These are phyloP conservation scores for Hydrochoerus hydrochaeris DNA, from an alignment of 2,113 vertebrate species.

Conservation along the genomic window DNA sequence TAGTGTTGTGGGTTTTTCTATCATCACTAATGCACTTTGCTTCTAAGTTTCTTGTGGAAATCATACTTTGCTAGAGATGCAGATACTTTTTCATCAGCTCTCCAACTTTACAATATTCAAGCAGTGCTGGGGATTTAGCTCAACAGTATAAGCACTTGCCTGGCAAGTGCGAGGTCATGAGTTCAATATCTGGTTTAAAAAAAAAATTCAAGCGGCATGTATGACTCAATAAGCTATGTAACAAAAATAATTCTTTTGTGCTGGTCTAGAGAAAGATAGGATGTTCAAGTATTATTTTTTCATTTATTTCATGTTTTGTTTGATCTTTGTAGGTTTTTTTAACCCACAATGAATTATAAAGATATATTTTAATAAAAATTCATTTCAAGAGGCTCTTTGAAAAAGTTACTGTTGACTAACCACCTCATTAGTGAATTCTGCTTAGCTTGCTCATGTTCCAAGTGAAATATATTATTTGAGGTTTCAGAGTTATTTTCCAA, in stretches of 20 bases:
- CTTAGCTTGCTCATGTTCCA: background rate
- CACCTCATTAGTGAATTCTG: constrained; percentile 19
- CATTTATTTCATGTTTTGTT: constrained; percentile 1
- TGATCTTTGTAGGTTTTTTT: background rate
- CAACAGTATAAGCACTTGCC: too few species aligned
- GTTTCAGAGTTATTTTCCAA: background rate
- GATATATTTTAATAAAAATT: constrained; percentile 40
- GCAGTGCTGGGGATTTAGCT: too few species aligned
- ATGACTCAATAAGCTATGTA: background rate
- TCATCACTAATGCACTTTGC: background rate
- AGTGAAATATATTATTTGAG: background rate
- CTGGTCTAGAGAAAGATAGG: background rate
- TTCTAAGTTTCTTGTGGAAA: constrained; percentile 44
- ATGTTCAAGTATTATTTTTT: background rate
- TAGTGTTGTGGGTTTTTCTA: background rate
- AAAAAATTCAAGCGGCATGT: background rate
- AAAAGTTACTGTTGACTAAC: constrained; percentile 20
- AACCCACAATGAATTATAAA: background rate
- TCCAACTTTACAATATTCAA: background rate
- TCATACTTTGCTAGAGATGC: background rate
- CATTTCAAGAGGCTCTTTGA: background rate
- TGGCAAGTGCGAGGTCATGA: too few species aligned
- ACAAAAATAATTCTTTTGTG: background rate
- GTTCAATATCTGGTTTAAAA: too few species aligned
- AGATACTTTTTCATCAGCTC: background rate